Conservation (phyloP, 2,888 invertebrate species). For the Cerastis leucographa region DNA sequence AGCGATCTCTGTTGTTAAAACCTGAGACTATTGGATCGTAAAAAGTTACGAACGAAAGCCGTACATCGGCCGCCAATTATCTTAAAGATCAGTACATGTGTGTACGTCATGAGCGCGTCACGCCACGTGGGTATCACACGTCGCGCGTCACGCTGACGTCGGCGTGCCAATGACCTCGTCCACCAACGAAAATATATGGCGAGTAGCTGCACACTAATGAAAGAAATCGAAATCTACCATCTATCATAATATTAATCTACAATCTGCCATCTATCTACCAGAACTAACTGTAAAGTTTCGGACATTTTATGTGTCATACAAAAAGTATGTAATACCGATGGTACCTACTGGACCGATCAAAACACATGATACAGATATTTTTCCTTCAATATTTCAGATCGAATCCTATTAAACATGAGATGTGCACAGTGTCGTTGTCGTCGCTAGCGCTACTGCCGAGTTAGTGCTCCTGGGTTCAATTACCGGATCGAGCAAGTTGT, state of each 20-base stretch:
- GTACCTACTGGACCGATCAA: background rate
- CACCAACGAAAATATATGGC: background rate
- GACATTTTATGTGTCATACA: background rate
- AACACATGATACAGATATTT: background rate
- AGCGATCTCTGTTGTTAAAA: background rate
- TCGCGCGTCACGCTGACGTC: slow-evolving; percentile 21
- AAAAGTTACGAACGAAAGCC: background rate
- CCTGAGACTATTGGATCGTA: background rate
- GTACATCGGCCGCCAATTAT: background rate
- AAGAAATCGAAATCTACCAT: background rate
- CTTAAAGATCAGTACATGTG: background rate
- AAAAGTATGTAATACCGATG: background rate
- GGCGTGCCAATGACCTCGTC: slow-evolving; percentile 18
- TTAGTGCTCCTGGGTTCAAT: background rate
- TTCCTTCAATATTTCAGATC: background rate
- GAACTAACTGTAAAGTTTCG: background rate
- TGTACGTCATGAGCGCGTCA: slow-evolving; percentile 9
- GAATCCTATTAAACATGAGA: background rate
- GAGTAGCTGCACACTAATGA: background rate
- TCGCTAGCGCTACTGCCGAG: background rate
- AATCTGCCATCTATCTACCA: background rate
- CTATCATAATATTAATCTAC: too few species aligned
- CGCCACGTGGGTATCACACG: background rate
- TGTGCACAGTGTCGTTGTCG: background rate
- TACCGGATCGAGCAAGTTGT: background rate